phyloP scores from a whole-genome alignment of 1,140 invertebrate species.

The Rhynchophorus ferrugineus region DNA sequence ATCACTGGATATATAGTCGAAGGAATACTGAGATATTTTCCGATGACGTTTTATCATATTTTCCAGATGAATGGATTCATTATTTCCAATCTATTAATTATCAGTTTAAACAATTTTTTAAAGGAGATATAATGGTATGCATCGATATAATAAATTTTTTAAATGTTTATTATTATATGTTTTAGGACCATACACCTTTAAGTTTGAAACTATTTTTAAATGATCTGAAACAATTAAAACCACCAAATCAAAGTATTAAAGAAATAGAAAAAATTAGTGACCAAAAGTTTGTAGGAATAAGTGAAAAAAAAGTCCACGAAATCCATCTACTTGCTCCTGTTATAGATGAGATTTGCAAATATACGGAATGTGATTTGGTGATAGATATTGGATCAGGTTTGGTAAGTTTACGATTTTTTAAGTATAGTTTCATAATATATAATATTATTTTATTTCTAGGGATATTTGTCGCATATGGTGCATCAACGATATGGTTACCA shows the following conservation, averaged over 20 bases:
- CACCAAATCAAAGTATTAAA: conserved; percentile 23
- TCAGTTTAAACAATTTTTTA: conserved; percentile 40
- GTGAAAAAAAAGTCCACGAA: conserved; percentile 62
- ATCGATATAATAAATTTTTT: too few species aligned
- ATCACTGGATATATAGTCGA: conserved; percentile 58
- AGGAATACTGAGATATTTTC: conserved; percentile 59
- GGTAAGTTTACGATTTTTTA: conserved; percentile 44
- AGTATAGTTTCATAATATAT: not conserved
- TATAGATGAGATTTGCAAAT: conserved; percentile 48
- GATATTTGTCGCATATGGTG: conserved; percentile 69
- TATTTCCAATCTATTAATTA: conserved; percentile 42
- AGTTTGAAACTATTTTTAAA: conserved; percentile 42
- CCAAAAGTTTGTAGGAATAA: conserved; percentile 23
- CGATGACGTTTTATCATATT: conserved; percentile 45
- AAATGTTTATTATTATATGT: conserved; percentile 15
- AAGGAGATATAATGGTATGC: conserved; percentile 23
- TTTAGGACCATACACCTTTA: conserved; percentile 39
- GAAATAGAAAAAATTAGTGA: conserved; percentile 8
- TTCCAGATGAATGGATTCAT: conserved; percentile 48
- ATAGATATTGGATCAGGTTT: conserved; percentile 77
- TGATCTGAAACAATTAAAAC: conserved; percentile 30
- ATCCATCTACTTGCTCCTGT: conserved; percentile 52
- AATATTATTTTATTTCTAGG: conserved; percentile 41
- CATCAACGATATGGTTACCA: conserved; percentile 53
- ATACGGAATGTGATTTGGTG: conserved; percentile 48